These are phyloP conservation scores for Sussaba pulchella DNA, from an alignment of 2,888 invertebrate genomes.

Conservation along the genomic window DNA sequence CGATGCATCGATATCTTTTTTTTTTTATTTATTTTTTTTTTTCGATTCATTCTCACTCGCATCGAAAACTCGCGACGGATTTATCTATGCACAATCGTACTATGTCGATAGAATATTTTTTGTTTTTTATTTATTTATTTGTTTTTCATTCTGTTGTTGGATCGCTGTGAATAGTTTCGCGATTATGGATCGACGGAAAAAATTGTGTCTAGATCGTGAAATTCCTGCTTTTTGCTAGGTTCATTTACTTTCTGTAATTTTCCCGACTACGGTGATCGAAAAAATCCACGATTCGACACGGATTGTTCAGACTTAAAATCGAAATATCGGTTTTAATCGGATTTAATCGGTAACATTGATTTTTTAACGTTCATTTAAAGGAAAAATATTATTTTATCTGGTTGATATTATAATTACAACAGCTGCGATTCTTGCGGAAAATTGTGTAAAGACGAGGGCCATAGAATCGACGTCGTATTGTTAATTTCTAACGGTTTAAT, in stretches of 20 bases:
- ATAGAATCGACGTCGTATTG: not conserved
- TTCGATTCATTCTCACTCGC: no score
- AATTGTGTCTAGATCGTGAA: not conserved
- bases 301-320: not conserved
- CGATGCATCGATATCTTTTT: constrained; percentile 25
- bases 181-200: constrained; percentile 2
- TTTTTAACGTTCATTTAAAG: not conserved
- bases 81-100: no score
- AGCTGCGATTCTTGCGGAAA: not conserved
- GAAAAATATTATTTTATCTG: not conserved
- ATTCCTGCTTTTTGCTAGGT: not conserved
- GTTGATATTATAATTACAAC: not conserved
- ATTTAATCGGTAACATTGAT: no score
- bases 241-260: not conserved
- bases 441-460: not conserved
- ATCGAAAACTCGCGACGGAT: no score
- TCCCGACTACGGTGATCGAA: not conserved
- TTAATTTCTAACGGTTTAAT: constrained; percentile 3
- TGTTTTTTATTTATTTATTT: not conserved
- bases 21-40: no score
- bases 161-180: not conserved
- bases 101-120: constrained; percentile 33
- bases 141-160: not conserved
- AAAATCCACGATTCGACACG: constrained; percentile 4
- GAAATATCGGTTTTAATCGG: not conserved